Conservation (phyloP, 2,113 vertebrate genomes). For the Dipodomys ordii region DNA sequence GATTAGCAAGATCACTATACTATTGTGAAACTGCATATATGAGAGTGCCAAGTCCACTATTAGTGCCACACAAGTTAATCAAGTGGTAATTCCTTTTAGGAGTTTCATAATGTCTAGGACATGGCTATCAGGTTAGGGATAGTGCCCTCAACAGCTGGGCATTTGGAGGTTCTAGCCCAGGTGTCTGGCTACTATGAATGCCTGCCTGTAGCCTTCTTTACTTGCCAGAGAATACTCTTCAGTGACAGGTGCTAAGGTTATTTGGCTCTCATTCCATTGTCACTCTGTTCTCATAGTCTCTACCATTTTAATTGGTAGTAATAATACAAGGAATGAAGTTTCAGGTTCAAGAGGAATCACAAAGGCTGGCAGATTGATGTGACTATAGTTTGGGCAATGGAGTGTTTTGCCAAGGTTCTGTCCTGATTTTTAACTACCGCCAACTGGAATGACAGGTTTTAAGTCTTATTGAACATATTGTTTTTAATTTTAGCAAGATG, state of each 20-base stretch:
- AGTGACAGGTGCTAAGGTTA: background rate
- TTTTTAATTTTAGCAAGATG: constrained; percentile 38
- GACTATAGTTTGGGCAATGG: background rate
- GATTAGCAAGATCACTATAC: background rate
- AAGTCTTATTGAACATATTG: background rate
- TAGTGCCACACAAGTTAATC: background rate
- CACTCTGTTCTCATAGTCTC: background rate
- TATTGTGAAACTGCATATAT: background rate
- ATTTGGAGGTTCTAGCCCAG: background rate
- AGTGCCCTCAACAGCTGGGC: background rate
- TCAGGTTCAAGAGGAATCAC: background rate
- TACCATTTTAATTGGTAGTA: background rate
- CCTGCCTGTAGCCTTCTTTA: background rate
- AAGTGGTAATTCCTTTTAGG: background rate
- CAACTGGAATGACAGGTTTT: background rate
- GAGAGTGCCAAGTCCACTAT: background rate
- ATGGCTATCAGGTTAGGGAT: background rate
- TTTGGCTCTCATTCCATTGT: background rate
- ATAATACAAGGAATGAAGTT: background rate
- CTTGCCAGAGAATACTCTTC: background rate
- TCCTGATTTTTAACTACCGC: background rate
- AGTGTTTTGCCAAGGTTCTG: background rate
- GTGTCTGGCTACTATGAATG: background rate
- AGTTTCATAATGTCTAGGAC: background rate
- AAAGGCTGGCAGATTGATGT: background rate